A percentile compares a stretch with the other conserved stretches of the same genome.
Conservation (phyloP, 2,113 vertebrate genomes). For the Pseudorasbora parva region DNA sequence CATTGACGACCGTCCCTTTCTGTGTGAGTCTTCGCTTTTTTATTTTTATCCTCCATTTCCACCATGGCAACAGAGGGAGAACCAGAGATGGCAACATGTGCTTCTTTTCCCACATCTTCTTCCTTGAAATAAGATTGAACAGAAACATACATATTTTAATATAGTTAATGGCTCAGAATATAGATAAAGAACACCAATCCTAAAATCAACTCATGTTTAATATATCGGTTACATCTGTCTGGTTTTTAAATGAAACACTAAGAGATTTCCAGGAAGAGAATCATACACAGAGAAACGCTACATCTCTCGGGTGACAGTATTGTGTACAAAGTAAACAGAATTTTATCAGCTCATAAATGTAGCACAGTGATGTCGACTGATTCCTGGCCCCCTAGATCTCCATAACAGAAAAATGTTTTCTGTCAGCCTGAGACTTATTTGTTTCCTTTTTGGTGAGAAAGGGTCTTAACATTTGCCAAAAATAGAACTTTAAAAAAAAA, state of each 20-base stretch:
- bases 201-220: background rate
- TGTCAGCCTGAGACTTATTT: no score
- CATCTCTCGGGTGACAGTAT: background rate
- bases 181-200: background rate
- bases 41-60: background rate
- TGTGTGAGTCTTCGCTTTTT: background rate
- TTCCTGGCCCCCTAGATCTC: background rate
- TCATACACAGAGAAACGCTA: background rate
- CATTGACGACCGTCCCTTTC: background rate
- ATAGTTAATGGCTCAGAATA: background rate
- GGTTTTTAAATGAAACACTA: background rate
- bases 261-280: background rate
- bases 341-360: constrained; percentile 12
- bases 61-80: background rate
- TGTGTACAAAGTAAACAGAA: constrained; percentile 6
- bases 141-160: background rate
- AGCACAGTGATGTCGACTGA: background rate
- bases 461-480: no score
- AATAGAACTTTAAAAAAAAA: no score
- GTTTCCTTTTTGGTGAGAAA: no score
- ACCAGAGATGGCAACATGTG: background rate
- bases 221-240: background rate
- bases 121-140: background rate
- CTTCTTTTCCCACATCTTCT: background rate
- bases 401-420: background rate